A percentile compares a stretch with the other conserved stretches of the same genome.
Conservation (phyloP, 37 sponge, comb jelly and placozoan genomes). For the Hormiphora californensis region DNA sequence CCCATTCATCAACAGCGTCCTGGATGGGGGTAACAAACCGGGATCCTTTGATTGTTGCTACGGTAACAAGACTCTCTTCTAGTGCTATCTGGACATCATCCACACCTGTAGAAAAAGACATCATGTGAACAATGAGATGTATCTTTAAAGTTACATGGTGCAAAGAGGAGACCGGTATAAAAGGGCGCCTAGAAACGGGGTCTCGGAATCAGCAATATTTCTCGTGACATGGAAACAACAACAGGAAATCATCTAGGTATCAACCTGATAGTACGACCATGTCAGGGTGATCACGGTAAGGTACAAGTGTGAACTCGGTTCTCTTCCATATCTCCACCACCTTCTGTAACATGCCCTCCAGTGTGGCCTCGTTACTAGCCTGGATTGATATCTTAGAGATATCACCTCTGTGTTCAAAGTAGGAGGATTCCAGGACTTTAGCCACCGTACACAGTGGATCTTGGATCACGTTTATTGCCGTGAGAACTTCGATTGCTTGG, state of each 20-base stretch:
- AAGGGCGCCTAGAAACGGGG: too few species aligned
- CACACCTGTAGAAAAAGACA: slow-evolving; percentile 57
- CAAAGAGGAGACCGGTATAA: too few species aligned
- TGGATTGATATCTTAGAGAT: slow-evolving; percentile 60
- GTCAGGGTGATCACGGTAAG: slow-evolving; percentile 54
- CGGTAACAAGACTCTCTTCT: slow-evolving; percentile 69
- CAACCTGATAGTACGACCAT: slow-evolving; percentile 51
- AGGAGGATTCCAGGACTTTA: slow-evolving; percentile 33
- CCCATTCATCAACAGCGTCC: slow-evolving; percentile 68
- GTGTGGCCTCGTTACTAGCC: slow-evolving; percentile 60
- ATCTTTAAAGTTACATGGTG: too few species aligned
- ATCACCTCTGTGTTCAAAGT: slow-evolving; percentile 57
- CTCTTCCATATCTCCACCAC: slow-evolving; percentile 57
- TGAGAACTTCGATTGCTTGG: slow-evolving; percentile 49
- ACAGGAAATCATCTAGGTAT: too few species aligned
- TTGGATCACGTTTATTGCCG: slow-evolving; percentile 35
- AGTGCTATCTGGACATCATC: slow-evolving; percentile 63
- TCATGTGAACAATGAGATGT: too few species aligned
- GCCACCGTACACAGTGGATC: slow-evolving; percentile 50
- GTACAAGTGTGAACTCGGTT: slow-evolving; percentile 59
- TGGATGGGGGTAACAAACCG: slow-evolving; percentile 68
- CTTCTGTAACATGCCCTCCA: slow-evolving; percentile 70
- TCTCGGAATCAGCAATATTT: too few species aligned
- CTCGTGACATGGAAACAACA: too few species aligned
- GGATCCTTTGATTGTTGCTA: slow-evolving; percentile 69